These are phyloP conservation scores for Clarias platycephalus DNA, from an alignment of 2,797 vertebrate genomes.

Conservation along the genomic window DNA sequence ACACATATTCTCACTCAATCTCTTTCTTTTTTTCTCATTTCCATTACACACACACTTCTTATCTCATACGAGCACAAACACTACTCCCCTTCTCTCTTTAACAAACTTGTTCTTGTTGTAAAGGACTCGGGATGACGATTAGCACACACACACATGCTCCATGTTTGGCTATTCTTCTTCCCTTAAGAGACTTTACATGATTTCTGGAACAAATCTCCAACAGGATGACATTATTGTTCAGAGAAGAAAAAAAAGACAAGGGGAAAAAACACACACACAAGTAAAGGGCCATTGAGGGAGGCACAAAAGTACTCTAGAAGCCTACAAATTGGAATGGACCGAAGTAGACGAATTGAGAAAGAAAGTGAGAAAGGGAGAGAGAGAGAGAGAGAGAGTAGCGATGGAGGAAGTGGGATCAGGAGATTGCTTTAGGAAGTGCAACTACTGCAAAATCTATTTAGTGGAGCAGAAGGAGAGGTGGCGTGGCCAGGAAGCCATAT, in stretches of 20 bases:
- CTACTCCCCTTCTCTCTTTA: constrained; percentile 2
- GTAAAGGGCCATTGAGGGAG: constrained; percentile 40
- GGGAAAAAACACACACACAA: constrained; percentile 30
- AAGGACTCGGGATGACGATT: neutral
- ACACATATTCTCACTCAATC: neutral
- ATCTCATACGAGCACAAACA: constrained; percentile 14
- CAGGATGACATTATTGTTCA: neutral
- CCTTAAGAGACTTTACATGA: neutral
- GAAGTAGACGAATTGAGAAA: neutral
- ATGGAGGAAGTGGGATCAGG: constrained; percentile 37
- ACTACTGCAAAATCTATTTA: constrained; percentile 45
- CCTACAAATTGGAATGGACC: constrained; percentile 31
- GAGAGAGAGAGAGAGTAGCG: neutral
- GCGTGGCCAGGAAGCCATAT: constrained; percentile 31
- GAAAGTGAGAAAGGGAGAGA: neutral
- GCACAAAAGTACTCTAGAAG: constrained; percentile 35
- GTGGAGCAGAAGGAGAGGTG: constrained; percentile 38
- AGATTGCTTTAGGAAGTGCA: constrained; percentile 51
- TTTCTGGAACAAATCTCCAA: neutral
- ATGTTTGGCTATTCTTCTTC: neutral
- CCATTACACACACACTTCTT: constrained; percentile 19
- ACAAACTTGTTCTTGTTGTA: constrained; percentile 5
- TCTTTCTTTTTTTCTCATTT: neutral
- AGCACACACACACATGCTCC: neutral
- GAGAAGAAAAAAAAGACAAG: neutral